A percentile compares a stretch with the other conserved stretches of the same genome.
phyloP scores from a whole-genome alignment of 1,140 invertebrate genomes.

The Calosoma granatense region DNA sequence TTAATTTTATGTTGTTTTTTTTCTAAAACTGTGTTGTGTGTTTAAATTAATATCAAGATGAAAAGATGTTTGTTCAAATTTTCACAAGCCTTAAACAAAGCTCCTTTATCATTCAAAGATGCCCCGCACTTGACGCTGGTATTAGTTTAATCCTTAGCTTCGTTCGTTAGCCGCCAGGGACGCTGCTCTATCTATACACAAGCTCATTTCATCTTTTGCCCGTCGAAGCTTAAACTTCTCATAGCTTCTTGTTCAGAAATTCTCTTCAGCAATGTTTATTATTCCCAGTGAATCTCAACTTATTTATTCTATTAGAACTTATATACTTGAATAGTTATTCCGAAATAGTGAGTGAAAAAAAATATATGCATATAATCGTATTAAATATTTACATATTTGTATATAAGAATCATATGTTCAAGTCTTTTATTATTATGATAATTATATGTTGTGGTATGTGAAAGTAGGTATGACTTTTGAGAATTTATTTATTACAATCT shows the following conservation, averaged over 20 bases:
- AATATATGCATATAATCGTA: not conserved
- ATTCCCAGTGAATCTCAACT: not conserved
- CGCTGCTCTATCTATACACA: not conserved
- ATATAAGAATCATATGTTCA: not conserved
- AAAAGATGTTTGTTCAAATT: slow-evolving; percentile 3
- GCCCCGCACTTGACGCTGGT: not conserved
- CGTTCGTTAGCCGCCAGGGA: not conserved
- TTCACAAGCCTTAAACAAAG: not conserved
- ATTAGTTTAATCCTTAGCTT: not conserved
- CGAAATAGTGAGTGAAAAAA: too few relatives aligned
- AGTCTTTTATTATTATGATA: not conserved
- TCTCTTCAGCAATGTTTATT: not conserved
- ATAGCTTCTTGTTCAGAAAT: not conserved
- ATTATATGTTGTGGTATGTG: not conserved
- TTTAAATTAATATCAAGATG: slow-evolving; percentile 7
- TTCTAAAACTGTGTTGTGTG: not conserved
- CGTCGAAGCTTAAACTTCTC: not conserved
- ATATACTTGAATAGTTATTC: too few relatives aligned
- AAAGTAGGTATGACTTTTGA: not conserved
- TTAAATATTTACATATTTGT: not conserved
- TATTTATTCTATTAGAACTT: not conserved
- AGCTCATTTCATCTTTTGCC: too few relatives aligned
- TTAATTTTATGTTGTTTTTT: not conserved
- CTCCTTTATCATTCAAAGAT: not conserved
- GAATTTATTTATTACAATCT: not conserved